Percentiles rank a stretch among this genome's conserved stretches.
Conservation (phyloP, 2,113 vertebrate genomes). For the Tragelaphus scriptus region DNA sequence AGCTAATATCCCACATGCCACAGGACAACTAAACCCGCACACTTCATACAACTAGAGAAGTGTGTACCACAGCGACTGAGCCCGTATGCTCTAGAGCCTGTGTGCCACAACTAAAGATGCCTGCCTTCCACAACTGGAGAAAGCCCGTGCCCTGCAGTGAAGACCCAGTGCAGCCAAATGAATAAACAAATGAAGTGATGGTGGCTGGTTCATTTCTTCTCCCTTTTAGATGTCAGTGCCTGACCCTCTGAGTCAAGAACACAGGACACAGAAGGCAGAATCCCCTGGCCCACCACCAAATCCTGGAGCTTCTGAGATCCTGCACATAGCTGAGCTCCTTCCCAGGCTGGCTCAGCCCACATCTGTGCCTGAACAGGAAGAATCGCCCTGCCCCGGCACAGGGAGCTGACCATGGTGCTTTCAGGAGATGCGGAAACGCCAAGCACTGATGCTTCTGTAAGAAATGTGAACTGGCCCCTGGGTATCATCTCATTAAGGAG, state of each 20-base stretch:
- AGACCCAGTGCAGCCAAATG: neutral
- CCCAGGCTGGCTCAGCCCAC: neutral
- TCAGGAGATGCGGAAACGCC: rapidly evolving
- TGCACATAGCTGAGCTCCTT: rapidly evolving
- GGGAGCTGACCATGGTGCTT: neutral
- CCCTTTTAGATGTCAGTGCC: neutral
- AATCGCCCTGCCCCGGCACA: neutral
- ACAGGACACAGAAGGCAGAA: rapidly evolving
- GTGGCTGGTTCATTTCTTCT: neutral
- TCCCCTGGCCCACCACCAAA: too few species aligned
- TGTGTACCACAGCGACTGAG: rapidly evolving
- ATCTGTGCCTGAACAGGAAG: neutral
- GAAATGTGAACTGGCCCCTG: rapidly evolving
- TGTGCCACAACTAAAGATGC: neutral
- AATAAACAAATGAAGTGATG: rapidly evolving
- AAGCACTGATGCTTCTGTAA: neutral
- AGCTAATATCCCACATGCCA: neutral
- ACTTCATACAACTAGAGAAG: neutral
- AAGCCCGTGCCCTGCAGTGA: neutral
- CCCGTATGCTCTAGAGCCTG: rapidly evolving
- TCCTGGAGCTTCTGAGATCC: neutral
- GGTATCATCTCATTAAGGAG: neutral
- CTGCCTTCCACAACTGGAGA: neutral
- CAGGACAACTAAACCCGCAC: neutral
- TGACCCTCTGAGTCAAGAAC: neutral